Evolutionary conservation across 2,888 invertebrate genomes (phyloP).

Genomic region (Lobophora halterata): DNA sequence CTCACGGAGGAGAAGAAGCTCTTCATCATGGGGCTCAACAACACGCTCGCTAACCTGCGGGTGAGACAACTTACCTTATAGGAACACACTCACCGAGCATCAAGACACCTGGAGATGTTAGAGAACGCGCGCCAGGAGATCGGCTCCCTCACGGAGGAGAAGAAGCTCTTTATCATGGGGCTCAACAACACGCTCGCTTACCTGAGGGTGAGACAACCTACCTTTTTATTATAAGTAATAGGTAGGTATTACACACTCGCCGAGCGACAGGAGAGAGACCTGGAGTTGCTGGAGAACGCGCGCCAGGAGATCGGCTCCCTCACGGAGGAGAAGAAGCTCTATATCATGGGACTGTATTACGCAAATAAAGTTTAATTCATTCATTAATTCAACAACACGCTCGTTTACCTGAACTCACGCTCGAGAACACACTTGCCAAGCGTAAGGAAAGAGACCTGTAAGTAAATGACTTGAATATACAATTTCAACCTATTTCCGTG

Average conservation of each 20-base stretch:
- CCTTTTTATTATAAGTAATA: conserved; percentile 36
- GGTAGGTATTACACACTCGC: conserved; percentile 74
- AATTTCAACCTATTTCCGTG: too few relatives aligned
- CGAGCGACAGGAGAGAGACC: conserved; percentile 76
- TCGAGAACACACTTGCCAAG: conserved; percentile 70
- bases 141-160: conserved; percentile 80
- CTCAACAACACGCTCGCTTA: conserved; percentile 83
- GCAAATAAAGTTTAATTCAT: conserved; percentile 82
- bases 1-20: conserved; percentile 82
- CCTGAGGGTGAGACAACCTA: conserved; percentile 55
- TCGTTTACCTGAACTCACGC: conserved; percentile 74
- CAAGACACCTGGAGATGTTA: conserved; percentile 78
- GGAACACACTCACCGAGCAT: conserved; percentile 74
- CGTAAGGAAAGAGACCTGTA: conserved; percentile 76
- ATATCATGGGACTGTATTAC: conserved; percentile 83
- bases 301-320: conserved; percentile 80
- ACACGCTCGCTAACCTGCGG: conserved; percentile 80
- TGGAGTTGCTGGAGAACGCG: conserved; percentile 79
- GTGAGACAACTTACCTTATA: conserved; percentile 43
- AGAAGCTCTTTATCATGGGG: conserved; percentile 82
- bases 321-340: conserved; percentile 82
- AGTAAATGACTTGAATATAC: too few relatives aligned
- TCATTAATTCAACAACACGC: conserved; percentile 83
- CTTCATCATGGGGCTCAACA: conserved; percentile 83
- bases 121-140: conserved; percentile 81